Base-by-base conservation (phyloP, 1,140 invertebrate genomes). In the Apis laboriosa region DNA sequence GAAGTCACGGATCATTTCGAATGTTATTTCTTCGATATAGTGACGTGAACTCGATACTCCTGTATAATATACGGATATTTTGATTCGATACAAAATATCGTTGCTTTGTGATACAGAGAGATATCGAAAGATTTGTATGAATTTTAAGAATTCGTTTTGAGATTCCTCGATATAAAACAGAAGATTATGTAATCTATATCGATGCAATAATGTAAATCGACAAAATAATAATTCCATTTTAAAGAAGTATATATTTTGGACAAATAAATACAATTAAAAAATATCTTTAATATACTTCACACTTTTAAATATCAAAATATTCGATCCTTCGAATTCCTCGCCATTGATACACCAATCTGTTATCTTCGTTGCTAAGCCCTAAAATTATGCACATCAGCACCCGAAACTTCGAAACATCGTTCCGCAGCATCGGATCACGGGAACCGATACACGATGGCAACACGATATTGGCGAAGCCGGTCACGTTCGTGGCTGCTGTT, bases 401-500 rank as follows among this genome's bases (percentile, higher is more conserved):
- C 8, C 9, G 21, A 63, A 75, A 24, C 43, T 74, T 55, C 17
- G 49, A 73, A 73, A 66, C 53, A 24, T 8, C n/a, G 51, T 64
- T 24, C 4, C 66, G 9, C 24, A 9, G 15, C 19, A 13, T 55
- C 43, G 49, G 58, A 80, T 76, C 73, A 80, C 13, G 11, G 43
- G 55, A 11, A 21, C 28, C 71, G 34, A 74, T 63, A 63, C 68
- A 56, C 28, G 34, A 61, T 49, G 70, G 24, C 15, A 19, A 8
- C 34, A 43, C 11, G 34, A 2, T 8, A 8, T 77, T 82, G 55
- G 70, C 56, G 19, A 82, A 53, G 13, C 86, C 49, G 78, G 34
- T 86, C 86, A 87, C 86, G 86, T 87, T 43, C 76, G 76, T 28
- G 80, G 86, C 85, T 73, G 80, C 74, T 83, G 85, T 75, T 84